These are phyloP conservation scores for Karalla daura DNA, from an alignment of 2,797 vertebrate genomes.

Conservation along the genomic window DNA sequence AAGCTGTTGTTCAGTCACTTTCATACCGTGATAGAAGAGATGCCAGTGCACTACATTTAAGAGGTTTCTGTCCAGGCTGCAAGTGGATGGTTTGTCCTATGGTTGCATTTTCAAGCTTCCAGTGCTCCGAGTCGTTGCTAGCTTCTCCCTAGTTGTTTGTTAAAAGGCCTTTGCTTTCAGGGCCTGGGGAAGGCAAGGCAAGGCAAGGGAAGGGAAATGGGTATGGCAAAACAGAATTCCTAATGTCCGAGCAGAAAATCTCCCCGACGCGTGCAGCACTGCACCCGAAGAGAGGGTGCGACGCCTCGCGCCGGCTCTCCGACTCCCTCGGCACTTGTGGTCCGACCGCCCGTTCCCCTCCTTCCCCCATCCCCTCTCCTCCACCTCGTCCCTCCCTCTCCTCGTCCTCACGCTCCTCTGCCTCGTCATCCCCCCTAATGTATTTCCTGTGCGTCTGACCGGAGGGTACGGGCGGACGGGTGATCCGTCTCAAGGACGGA, in stretches of 20 bases:
- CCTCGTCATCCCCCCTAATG: conserved; percentile 62
- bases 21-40: too few relatives aligned
- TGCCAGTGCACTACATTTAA: too few relatives aligned
- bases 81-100: too few relatives aligned
- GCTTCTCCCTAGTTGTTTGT: too few relatives aligned
- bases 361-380: background rate
- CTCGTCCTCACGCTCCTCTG: conserved; percentile 32
- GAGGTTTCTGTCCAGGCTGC: too few relatives aligned
- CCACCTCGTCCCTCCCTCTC: conserved; percentile 18
- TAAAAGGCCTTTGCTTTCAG: too few relatives aligned
- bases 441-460: conserved; percentile 61
- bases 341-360: background rate
- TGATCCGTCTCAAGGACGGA: conserved; percentile 68
- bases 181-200: background rate
- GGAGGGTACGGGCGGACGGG: conserved; percentile 27
- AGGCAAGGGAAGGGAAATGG: background rate
- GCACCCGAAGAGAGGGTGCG: conserved; percentile 25
- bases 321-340: too few relatives aligned
- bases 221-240: background rate
- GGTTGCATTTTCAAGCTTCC: too few relatives aligned
- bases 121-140: too few relatives aligned
- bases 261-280: conserved; percentile 15
- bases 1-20: too few relatives aligned
- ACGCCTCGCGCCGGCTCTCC: conserved; percentile 46
- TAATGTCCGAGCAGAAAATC: too few relatives aligned